Percentiles rank a stretch among this genome's conserved stretches.
These are phyloP conservation scores for Drosophila carrolli DNA, from an alignment of 1,140 invertebrate species.

Conservation along the genomic window DNA sequence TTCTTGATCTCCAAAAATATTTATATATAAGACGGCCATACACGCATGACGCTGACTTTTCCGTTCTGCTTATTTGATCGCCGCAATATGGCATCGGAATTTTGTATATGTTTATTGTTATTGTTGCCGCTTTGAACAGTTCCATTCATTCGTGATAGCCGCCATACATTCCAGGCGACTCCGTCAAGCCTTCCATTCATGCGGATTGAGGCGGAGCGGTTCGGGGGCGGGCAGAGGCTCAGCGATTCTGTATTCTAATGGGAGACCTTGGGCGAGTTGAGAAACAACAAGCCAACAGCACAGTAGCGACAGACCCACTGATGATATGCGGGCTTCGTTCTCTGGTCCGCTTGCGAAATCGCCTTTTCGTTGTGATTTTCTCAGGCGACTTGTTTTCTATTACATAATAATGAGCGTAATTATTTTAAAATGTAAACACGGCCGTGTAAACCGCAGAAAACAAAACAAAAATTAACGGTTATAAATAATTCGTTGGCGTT, in stretches of 20 bases:
- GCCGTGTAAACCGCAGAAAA: constrained; percentile 35
- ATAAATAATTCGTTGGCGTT: neutral
- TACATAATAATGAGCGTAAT: constrained; percentile 50
- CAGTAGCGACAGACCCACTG: constrained; percentile 30
- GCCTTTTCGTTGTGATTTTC: constrained; percentile 17
- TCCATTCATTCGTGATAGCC: constrained; percentile 36
- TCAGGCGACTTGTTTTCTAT: constrained; percentile 39
- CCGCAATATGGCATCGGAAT: constrained; percentile 56
- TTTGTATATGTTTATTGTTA: constrained; percentile 57
- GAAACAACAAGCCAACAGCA: constrained; percentile 17
- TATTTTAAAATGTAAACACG: constrained; percentile 39
- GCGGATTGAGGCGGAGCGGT: constrained; percentile 3
- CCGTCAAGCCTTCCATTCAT: constrained; percentile 46
- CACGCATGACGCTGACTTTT: constrained; percentile 17
- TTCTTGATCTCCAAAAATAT: constrained; percentile 1
- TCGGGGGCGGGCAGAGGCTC: neutral
- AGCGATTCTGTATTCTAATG: constrained; percentile 57
- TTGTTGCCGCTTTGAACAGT: constrained; percentile 49
- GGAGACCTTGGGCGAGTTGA: constrained; percentile 45
- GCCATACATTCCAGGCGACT: constrained; percentile 38
- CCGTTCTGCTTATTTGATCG: constrained; percentile 21
- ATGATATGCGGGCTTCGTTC: constrained; percentile 26
- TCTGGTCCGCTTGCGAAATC: constrained; percentile 25
- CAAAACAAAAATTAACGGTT: constrained; percentile 11
- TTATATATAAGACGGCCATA: constrained; percentile 14